Conservation (phyloP, 2,888 invertebrate species). For the Diaperis boleti region DNA sequence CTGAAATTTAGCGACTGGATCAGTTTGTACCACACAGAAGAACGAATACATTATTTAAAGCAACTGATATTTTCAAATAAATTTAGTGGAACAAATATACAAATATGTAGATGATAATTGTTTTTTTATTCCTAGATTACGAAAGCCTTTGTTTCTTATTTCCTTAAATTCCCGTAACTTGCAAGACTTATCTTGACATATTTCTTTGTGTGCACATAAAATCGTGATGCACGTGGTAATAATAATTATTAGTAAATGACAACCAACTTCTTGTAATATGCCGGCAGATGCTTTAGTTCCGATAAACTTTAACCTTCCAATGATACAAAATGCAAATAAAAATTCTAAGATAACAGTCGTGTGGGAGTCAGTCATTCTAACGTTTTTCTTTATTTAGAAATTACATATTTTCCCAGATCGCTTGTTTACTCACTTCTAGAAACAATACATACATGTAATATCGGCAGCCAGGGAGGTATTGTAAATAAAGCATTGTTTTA, state of each 20-base stretch:
- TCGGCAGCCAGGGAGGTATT: too few species aligned
- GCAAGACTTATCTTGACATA: too few species aligned
- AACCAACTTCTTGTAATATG: conserved; percentile 11
- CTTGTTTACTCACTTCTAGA: conserved; percentile 1
- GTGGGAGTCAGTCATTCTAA: conserved; percentile 24
- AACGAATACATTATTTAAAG: conserved; percentile 65
- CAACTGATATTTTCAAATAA: conserved; percentile 26
- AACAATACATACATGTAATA: too few species aligned
- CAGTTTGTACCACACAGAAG: conserved; percentile 69
- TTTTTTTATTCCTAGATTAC: neutral
- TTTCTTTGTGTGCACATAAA: neutral
- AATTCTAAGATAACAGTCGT: conserved; percentile 20
- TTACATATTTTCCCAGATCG: neutral
- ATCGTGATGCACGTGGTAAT: neutral
- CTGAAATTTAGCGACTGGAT: conserved; percentile 70
- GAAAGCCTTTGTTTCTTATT: neutral
- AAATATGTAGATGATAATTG: neutral
- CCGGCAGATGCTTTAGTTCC: conserved; percentile 26
- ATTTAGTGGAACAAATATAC: neutral
- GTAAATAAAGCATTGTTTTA: too few species aligned
- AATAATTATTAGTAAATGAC: too few species aligned
- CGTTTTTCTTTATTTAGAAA: neutral
- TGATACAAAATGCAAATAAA: conserved; percentile 27
- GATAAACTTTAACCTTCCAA: conserved; percentile 36
- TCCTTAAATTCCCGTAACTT: too few species aligned